These are phyloP conservation scores for Schlechtendalia chinensis DNA, from an alignment of 1,140 invertebrate genomes.

Conservation along the genomic window DNA sequence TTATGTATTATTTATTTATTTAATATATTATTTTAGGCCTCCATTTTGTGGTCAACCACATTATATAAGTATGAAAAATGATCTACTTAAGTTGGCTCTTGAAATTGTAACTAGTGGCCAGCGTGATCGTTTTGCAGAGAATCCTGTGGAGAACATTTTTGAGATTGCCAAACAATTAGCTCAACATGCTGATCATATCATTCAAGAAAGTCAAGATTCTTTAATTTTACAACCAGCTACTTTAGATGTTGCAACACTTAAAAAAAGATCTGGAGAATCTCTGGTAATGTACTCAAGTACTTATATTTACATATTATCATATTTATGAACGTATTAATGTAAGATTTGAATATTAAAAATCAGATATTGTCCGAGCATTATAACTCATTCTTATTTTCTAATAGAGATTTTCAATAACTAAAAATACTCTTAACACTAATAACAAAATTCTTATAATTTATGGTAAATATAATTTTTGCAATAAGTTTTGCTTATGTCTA, in stretches of 20 bases:
- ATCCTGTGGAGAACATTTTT: constrained; percentile 71
- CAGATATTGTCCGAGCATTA: too few relatives aligned
- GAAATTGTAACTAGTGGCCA: constrained; percentile 85
- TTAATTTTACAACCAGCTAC: constrained; percentile 84
- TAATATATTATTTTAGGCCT: constrained; percentile 58
- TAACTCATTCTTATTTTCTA: too few relatives aligned
- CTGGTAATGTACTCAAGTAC: constrained; percentile 57
- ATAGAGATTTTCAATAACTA: too few relatives aligned
- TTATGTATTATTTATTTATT: background rate
- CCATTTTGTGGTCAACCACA: constrained; percentile 71
- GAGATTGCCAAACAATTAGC: constrained; percentile 70
- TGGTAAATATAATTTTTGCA: too few relatives aligned
- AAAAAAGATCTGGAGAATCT: constrained; percentile 76
- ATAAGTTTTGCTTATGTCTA: too few relatives aligned
- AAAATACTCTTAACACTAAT: too few relatives aligned
- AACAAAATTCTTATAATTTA: too few relatives aligned
- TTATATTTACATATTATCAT: too few relatives aligned
- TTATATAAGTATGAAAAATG: constrained; percentile 66
- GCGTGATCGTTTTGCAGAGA: constrained; percentile 80
- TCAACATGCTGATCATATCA: constrained; percentile 79
- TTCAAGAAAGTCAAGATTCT: constrained; percentile 83
- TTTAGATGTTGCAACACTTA: constrained; percentile 80
- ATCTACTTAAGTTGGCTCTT: constrained; percentile 74
- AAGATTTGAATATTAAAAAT: too few relatives aligned
- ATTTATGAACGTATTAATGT: too few relatives aligned